These are phyloP conservation scores for Argyrosomus regius DNA, from an alignment of 2,797 vertebrate genomes.

Conservation along the genomic window DNA sequence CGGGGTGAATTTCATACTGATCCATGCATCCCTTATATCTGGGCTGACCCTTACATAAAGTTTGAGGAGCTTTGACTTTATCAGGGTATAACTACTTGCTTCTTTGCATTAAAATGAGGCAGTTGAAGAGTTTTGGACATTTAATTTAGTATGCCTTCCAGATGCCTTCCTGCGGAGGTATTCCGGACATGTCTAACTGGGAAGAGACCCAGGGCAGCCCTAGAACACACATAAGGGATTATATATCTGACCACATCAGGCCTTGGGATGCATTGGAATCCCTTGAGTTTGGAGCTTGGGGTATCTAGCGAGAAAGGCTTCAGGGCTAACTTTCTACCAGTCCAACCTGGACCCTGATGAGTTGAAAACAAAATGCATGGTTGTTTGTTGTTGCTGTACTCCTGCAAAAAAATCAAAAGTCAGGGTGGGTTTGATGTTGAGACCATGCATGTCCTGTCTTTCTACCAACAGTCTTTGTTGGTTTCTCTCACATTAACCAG, in stretches of 20 bases:
- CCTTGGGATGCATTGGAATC: background rate
- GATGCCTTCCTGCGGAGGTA: background rate
- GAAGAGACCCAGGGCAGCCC: background rate
- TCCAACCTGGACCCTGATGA: background rate
- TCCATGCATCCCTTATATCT: background rate
- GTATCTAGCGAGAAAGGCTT: background rate
- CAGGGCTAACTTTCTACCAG: background rate
- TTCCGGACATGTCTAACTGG: background rate
- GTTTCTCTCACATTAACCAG: background rate
- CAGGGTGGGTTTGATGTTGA: too few species aligned
- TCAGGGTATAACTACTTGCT: background rate
- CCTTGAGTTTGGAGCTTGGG: background rate
- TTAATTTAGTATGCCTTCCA: conserved; percentile 13
- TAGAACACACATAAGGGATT: conserved; percentile 17
- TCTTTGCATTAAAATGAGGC: background rate
- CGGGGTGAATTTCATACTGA: too few species aligned
- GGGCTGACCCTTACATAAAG: background rate
- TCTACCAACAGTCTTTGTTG: too few species aligned
- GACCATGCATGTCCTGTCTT: too few species aligned
- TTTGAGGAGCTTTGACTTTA: background rate
- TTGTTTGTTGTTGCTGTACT: background rate
- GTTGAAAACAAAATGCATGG: background rate
- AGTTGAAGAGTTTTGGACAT: background rate
- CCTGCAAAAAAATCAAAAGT: too few species aligned
- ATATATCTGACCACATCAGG: conserved; percentile 1